A percentile compares a stretch with the other conserved stretches of the same genome.
Evolutionary conservation across 2,797 vertebrate species (phyloP).

Genomic region (Microctenopoma lineatum): DNA sequence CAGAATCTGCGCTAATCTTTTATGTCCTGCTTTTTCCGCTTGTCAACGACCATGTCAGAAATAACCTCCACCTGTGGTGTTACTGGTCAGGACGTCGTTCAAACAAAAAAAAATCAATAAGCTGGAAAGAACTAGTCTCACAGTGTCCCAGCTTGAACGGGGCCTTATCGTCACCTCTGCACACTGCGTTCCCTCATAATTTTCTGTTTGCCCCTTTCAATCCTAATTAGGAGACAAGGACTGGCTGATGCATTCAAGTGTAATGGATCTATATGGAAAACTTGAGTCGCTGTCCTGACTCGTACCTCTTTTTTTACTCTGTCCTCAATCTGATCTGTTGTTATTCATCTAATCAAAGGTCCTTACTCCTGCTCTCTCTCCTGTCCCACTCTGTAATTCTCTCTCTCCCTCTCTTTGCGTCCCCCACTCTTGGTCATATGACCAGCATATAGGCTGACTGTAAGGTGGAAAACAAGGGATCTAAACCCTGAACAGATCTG

Average conservation of each 20-base stretch:
- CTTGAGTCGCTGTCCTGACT: constrained; percentile 9
- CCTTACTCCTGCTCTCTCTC: not conserved
- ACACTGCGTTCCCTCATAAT: constrained; percentile 24
- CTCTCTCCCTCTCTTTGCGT: not conserved
- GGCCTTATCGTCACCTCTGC: constrained; percentile 14
- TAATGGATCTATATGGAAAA: constrained; percentile 61
- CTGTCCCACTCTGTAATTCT: constrained; percentile 1
- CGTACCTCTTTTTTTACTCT: not conserved
- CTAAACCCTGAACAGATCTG: constrained; percentile 47
- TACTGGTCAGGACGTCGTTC: not conserved
- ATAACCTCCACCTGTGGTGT: not conserved
- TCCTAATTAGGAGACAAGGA: constrained; percentile 28
- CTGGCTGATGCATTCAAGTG: constrained; percentile 35
- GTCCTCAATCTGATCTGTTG: not conserved
- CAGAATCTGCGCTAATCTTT: not conserved
- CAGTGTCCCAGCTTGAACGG: constrained; percentile 16
- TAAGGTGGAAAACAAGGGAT: constrained; percentile 37
- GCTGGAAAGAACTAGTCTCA: constrained; percentile 9
- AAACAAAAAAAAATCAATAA: not conserved
- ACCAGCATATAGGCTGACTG: constrained; percentile 38
- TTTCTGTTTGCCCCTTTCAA: constrained; percentile 38
- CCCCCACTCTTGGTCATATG: constrained; percentile 62
- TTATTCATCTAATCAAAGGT: not conserved
- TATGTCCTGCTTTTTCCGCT: not conserved
- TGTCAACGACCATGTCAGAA: constrained; percentile 3